A percentile compares a stretch with the other conserved stretches of the same genome.
Conservation (phyloP, 2,797 vertebrate species). For the Cirrhinus molitorella region DNA sequence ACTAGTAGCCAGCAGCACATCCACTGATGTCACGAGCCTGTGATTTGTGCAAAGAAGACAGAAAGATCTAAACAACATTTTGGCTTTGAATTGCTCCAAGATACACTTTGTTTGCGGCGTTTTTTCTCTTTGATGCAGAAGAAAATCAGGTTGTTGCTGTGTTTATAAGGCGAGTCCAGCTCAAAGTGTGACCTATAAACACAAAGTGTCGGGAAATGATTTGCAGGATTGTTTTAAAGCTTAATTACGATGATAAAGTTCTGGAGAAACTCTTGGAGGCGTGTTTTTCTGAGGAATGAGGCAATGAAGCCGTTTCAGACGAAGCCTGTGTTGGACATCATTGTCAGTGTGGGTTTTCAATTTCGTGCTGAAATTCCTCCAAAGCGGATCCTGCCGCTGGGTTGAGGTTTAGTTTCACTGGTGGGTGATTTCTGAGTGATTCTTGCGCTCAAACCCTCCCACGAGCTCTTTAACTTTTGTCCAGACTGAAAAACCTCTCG, state of each 20-base stretch:
- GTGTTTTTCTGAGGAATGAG: not conserved
- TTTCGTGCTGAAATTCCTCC: not conserved
- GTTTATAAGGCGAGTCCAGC: not conserved
- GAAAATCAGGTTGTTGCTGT: too few relatives aligned
- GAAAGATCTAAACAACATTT: not conserved
- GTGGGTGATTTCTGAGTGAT: not conserved
- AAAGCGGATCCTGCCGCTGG: not conserved
- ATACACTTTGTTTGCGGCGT: rapidly evolving
- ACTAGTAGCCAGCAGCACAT: not conserved
- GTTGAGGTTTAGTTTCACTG: not conserved
- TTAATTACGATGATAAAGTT: not conserved
- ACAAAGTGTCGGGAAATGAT: not conserved
- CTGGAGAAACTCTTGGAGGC: not conserved
- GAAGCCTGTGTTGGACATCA: not conserved
- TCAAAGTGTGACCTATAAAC: not conserved
- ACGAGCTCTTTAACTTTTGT: too few relatives aligned
- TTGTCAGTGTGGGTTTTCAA: not conserved
- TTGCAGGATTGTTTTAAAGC: not conserved
- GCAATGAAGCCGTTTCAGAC: not conserved
- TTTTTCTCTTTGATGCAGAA: too few relatives aligned
- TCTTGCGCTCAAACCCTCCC: too few relatives aligned
- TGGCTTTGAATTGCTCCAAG: not conserved
- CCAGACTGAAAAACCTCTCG: too few relatives aligned
- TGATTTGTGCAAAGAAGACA: not conserved
- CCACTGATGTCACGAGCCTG: not conserved